Percentiles rank a stretch among this genome's conserved stretches.
These are phyloP conservation scores for Myrmophylax atrothorax DNA, from an alignment of 2,113 vertebrate genomes.

Conservation along the genomic window DNA sequence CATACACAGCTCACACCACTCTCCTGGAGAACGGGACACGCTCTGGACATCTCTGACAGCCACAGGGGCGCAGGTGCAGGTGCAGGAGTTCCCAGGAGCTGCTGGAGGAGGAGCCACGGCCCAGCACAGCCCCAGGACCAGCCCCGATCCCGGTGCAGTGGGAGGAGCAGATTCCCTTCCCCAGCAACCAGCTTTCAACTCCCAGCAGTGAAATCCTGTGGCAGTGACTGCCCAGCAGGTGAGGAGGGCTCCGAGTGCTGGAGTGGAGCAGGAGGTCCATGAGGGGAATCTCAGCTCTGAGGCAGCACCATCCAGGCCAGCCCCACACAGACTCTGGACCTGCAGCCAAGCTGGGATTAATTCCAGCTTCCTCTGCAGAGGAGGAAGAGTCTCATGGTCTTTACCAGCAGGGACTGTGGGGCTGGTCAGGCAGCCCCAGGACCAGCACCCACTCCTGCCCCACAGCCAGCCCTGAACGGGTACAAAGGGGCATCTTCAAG, in stretches of 20 bases:
- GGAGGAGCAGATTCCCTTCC: accelerated
- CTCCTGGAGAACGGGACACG: background rate
- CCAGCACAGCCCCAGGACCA: background rate
- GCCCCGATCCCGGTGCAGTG: accelerated
- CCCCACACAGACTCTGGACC: accelerated
- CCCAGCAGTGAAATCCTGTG: background rate
- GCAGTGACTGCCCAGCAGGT: background rate
- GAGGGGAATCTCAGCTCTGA: background rate
- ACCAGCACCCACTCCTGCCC: background rate
- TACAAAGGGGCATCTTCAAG: background rate
- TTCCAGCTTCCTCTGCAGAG: background rate
- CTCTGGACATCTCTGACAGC: background rate
- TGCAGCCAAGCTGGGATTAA: background rate
- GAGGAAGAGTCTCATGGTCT: background rate
- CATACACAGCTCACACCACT: background rate
- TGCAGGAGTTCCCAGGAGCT: background rate
- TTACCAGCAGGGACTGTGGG: accelerated
- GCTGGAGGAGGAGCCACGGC: background rate
- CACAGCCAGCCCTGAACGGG: accelerated
- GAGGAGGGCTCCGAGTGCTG: accelerated
- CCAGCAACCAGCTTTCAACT: accelerated
- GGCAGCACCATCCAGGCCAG: background rate
- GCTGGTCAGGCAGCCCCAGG: background rate
- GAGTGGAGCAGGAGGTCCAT: background rate
- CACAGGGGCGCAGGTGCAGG: background rate